Percentiles rank a stretch among this genome's conserved stretches.
phyloP scores from a whole-genome alignment of 2,888 invertebrate species.

The Apantesis nais region DNA sequence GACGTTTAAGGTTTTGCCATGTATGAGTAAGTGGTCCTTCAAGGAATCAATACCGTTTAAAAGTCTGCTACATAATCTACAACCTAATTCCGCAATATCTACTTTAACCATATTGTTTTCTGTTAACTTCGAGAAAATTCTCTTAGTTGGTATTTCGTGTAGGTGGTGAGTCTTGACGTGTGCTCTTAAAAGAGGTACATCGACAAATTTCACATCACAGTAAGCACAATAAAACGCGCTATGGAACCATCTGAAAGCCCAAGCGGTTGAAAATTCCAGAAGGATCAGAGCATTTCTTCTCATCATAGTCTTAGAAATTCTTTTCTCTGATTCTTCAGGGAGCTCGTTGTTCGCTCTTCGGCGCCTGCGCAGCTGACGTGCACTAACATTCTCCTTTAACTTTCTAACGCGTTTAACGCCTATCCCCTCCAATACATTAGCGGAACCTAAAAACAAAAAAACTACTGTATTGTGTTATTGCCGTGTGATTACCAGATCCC shows the following conservation, averaged over 20 bases:
- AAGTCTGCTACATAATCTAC: constrained; percentile 64
- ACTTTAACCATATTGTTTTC: constrained; percentile 81
- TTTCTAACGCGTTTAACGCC: constrained; percentile 67
- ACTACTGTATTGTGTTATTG: constrained; percentile 37
- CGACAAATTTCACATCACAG: constrained; percentile 71
- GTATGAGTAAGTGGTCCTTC: constrained; percentile 67
- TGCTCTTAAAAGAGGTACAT: constrained; percentile 60
- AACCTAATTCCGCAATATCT: constrained; percentile 68
- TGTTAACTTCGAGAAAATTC: constrained; percentile 71
- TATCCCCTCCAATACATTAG: constrained; percentile 59
- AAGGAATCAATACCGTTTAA: constrained; percentile 61
- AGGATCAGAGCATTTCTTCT: constrained; percentile 72
- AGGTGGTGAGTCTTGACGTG: constrained; percentile 66
- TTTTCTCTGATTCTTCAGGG: constrained; percentile 74
- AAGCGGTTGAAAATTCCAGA: constrained; percentile 75
- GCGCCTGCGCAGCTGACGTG: constrained; percentile 76
- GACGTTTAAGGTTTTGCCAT: constrained; percentile 57
- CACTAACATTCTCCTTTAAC: constrained; percentile 77
- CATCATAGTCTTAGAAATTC: constrained; percentile 80
- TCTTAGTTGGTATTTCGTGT: constrained; percentile 62
- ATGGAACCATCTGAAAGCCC: constrained; percentile 79
- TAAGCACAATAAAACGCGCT: constrained; percentile 77
- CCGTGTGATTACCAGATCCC: constrained; percentile 10
- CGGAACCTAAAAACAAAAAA: constrained; percentile 73
- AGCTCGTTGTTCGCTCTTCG: constrained; percentile 77